phyloP scores from a whole-genome alignment of 2,888 invertebrate genomes.

The Protodeltote pygarga region DNA sequence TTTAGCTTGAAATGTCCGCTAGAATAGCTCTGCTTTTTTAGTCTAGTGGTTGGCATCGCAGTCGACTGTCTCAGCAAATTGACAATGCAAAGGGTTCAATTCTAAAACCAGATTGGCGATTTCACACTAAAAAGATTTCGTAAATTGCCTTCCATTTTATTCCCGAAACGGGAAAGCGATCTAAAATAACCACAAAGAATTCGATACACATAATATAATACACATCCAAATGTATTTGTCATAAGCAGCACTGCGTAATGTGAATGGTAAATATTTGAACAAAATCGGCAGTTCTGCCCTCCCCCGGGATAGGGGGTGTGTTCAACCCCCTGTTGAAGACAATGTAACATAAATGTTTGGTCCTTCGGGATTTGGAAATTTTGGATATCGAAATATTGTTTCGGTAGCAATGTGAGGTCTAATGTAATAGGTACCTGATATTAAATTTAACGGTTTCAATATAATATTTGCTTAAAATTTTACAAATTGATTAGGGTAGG shows the following conservation, averaged over 20 bases:
- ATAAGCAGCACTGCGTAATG: slow-evolving; percentile 55
- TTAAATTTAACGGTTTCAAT: too few relatives aligned
- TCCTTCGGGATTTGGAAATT: slow-evolving; percentile 19
- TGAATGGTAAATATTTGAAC: slow-evolving; percentile 57
- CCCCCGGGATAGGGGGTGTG: slow-evolving; percentile 20
- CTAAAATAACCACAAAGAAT: slow-evolving; percentile 11
- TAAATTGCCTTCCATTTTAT: too few relatives aligned
- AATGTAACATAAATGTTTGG: slow-evolving; percentile 44
- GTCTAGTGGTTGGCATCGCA: too few relatives aligned
- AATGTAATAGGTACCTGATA: background rate
- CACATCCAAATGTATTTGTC: slow-evolving; percentile 47
- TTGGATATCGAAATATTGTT: slow-evolving; percentile 30
- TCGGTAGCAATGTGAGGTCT: background rate
- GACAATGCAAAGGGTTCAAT: too few relatives aligned
- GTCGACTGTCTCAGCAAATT: too few relatives aligned
- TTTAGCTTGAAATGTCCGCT: too few relatives aligned
- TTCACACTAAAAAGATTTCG: too few relatives aligned
- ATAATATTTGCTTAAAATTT: too few relatives aligned
- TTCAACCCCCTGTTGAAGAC: too few relatives aligned
- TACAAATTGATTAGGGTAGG: too few relatives aligned
- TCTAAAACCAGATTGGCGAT: too few relatives aligned
- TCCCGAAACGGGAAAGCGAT: slow-evolving; percentile 9
- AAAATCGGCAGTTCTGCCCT: slow-evolving; percentile 41
- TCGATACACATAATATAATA: slow-evolving; percentile 14
- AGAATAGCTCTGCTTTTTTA: too few relatives aligned